These are phyloP conservation scores for Nothoprocta pentlandii DNA, from an alignment of 2,113 vertebrate species.

Conservation along the genomic window DNA sequence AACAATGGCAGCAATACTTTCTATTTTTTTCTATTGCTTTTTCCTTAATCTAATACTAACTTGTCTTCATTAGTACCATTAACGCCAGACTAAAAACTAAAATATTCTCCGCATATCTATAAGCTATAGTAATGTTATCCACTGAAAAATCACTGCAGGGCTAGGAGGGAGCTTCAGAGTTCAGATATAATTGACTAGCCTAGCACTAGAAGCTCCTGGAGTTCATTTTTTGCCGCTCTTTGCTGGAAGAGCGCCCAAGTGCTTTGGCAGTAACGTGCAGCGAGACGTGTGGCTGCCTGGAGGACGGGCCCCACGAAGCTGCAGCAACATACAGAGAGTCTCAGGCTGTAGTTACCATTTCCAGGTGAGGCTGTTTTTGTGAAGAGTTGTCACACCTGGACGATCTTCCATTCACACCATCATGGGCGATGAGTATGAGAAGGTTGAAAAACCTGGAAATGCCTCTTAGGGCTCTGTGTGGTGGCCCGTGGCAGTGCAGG, in stretches of 20 bases:
- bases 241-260: not conserved
- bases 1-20: not conserved
- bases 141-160: not conserved
- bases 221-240: not conserved
- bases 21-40: not conserved
- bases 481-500: not conserved
- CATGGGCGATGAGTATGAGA: not conserved
- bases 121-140: not conserved
- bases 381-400: not conserved
- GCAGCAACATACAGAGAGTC: rapidly evolving
- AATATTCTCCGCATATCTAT: not conserved
- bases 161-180: not conserved
- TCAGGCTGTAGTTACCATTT: not conserved
- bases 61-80: not conserved
- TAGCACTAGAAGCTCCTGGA: not conserved
- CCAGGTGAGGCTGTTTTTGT: not conserved
- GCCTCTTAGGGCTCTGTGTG: not conserved
- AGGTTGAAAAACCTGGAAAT: not conserved
- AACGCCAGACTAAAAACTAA: not conserved
- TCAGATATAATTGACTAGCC: not conserved
- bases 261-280: rapidly evolving
- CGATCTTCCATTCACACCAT: not conserved
- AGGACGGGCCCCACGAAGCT: not conserved
- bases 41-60: not conserved
- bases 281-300: not conserved